Percentiles rank a stretch among this genome's conserved stretches.
Evolutionary conservation across 1,140 invertebrate genomes (phyloP).

Genomic region (Maniola jurtina): DNA sequence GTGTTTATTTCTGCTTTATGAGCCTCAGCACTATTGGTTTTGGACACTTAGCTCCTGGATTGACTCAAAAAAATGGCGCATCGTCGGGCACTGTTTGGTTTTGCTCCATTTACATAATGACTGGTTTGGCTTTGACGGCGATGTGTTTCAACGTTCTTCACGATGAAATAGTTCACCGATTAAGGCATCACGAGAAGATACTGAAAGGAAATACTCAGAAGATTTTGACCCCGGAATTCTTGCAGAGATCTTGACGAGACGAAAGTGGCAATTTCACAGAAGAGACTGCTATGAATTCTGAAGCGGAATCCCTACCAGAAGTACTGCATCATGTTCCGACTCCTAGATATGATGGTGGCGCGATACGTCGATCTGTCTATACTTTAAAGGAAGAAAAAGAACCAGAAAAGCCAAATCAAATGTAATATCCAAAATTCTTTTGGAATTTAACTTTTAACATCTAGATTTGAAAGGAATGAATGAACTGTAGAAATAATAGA

Average conservation of each 20-base stretch:
- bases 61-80: conserved; percentile 80
- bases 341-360: conserved; percentile 52
- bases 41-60: conserved; percentile 92
- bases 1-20: conserved; percentile 97
- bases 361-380: conserved; percentile 59
- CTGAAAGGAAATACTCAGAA: conserved; percentile 66
- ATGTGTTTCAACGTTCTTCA: conserved; percentile 99
- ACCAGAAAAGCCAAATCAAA: conserved; percentile 55
- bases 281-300: conserved; percentile 65
- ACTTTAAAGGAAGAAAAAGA: conserved; percentile 63
- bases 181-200: conserved; percentile 81
- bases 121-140: conserved; percentile 96
- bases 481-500: conserved; percentile 18
- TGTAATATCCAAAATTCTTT: conserved; percentile 39
- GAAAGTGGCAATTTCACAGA: conserved; percentile 70
- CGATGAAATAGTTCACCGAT: conserved; percentile 91
- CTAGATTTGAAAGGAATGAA: conserved; percentile 10
- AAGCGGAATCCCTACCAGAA: conserved; percentile 66
- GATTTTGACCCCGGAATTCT: conserved; percentile 64
- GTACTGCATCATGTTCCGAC: conserved; percentile 63
- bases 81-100: conserved; percentile 88
- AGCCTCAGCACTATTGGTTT: conserved; percentile 95
- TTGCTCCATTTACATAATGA: conserved; percentile 96
- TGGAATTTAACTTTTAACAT: conserved; percentile 14
- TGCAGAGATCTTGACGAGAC: conserved; percentile 72